These are phyloP conservation scores for Podarcis raffonei DNA, from an alignment of 2,113 vertebrate species.

Conservation along the genomic window DNA sequence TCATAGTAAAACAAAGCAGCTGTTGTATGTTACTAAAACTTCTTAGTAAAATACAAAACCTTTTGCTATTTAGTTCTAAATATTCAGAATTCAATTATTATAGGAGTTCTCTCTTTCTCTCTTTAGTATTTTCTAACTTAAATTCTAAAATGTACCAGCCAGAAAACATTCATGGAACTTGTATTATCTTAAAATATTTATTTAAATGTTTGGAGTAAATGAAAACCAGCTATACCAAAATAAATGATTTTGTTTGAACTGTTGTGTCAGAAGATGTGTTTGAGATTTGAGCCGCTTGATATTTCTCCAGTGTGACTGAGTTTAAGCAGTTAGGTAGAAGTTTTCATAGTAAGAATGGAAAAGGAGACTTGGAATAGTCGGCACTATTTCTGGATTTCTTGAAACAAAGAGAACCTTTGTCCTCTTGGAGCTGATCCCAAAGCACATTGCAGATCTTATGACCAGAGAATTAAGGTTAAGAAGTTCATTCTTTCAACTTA, in stretches of 20 bases:
- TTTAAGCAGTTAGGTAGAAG: conserved; percentile 53
- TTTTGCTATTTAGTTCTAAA: neutral
- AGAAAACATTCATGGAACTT: neutral
- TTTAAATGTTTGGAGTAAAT: neutral
- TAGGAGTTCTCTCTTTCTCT: neutral
- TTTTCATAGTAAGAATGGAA: conserved; percentile 57
- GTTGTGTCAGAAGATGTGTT: neutral
- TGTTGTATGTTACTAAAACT: conserved; percentile 39
- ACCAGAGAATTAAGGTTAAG: conserved; percentile 68
- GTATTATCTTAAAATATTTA: neutral
- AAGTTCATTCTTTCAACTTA: conserved; percentile 70
- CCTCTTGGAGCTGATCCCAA: conserved; percentile 65
- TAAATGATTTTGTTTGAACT: conserved; percentile 18
- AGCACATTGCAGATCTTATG: conserved; percentile 67
- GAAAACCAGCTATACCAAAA: neutral
- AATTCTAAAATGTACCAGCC: neutral
- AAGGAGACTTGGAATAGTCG: conserved; percentile 51
- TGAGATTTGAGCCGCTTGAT: neutral
- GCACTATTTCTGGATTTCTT: conserved; percentile 66
- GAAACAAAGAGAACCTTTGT: conserved; percentile 71
- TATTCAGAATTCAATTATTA: neutral
- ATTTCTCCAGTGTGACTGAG: conserved; percentile 15
- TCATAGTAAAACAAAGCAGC: conserved; percentile 45
- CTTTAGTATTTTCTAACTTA: neutral
- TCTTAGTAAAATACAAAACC: neutral